Evolutionary conservation across 2,888 invertebrate genomes (phyloP).

Genomic region (Callyntrura guangdongensis): DNA sequence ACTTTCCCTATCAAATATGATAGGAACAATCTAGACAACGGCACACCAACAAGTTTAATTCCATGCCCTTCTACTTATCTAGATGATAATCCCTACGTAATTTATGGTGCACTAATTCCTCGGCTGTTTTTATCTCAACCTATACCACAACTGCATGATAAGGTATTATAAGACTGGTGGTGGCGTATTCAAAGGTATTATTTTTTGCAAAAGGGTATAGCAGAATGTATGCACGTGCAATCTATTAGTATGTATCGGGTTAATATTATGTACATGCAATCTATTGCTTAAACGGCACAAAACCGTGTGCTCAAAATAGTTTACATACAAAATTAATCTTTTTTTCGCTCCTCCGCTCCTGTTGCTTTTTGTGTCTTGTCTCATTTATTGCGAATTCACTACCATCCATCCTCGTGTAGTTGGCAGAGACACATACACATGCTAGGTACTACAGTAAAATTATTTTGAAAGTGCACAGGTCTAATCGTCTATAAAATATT

Average conservation of each 20-base stretch:
- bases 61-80: background rate
- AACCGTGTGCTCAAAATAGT: background rate
- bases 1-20: background rate
- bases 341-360: conserved; percentile 21
- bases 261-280: conserved; percentile 10
- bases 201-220: background rate
- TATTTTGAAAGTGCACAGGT: conserved; percentile 6
- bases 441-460: background rate
- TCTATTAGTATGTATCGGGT: background rate
- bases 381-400: conserved; percentile 51
- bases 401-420: conserved; percentile 44
- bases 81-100: conserved; percentile 58
- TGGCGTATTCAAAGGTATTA: background rate
- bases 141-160: background rate
- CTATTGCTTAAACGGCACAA: background rate
- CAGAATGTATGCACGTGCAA: background rate
- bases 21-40: background rate
- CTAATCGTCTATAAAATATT: conserved; percentile 62
- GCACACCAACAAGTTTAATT: conserved; percentile 13
- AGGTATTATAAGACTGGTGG: background rate
- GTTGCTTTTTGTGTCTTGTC: conserved; percentile 44
- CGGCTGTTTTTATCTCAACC: background rate
- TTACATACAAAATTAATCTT: conserved; percentile 44
- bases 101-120: conserved; percentile 61
- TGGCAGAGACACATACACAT: background rate